These are phyloP conservation scores for Proctacanthus coquilletti DNA, from an alignment of 1,140 invertebrate genomes.

Conservation along the genomic window DNA sequence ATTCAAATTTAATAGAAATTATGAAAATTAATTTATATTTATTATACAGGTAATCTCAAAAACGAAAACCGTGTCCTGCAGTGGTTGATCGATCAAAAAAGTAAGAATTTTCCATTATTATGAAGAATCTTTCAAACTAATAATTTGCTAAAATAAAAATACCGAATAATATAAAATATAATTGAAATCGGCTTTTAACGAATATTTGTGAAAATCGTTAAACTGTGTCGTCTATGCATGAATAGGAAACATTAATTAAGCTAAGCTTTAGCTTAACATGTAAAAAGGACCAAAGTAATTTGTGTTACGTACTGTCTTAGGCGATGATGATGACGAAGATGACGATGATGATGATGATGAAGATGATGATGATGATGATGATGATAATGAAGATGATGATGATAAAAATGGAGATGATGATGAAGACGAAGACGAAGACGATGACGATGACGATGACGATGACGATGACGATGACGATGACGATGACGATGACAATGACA, in stretches of 20 bases:
- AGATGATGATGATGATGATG: conserved; percentile 7
- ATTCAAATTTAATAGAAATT: conserved; percentile 3
- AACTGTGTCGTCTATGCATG: neutral
- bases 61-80: conserved; percentile 89
- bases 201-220: neutral
- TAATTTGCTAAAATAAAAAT: too few relatives aligned
- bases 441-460: conserved; percentile 7
- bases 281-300: conserved; percentile 14
- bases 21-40: neutral
- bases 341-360: conserved; percentile 33
- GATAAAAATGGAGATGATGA: conserved; percentile 5
- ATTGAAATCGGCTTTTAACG: too few relatives aligned
- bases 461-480: conserved; percentile 8
- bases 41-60: conserved; percentile 80
- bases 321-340: conserved; percentile 30
- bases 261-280: neutral
- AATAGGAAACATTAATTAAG: neutral
- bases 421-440: conserved; percentile 7
- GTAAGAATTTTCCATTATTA: conserved; percentile 42
- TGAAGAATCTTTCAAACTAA: too few relatives aligned
- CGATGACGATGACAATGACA: conserved; percentile 3
- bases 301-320: conserved; percentile 21
- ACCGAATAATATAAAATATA: too few relatives aligned
- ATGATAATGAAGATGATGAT: conserved; percentile 3
- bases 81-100: conserved; percentile 89